Base-by-base conservation (phyloP, 2,888 invertebrate species). In the Meiosimyza decipiens region DNA sequence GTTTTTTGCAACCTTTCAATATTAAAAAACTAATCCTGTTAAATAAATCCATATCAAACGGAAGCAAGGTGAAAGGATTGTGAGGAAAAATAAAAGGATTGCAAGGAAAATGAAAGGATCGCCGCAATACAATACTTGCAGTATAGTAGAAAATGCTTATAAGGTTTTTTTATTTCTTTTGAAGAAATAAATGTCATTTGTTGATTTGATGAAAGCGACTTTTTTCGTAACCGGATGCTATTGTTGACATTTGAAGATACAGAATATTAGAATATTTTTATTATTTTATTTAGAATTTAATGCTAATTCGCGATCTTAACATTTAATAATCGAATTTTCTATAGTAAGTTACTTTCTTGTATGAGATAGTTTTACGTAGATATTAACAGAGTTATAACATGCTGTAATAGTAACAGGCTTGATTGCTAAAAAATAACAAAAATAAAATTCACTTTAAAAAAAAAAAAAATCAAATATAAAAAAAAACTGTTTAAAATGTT, bases 21-120 rank as follows among this genome's bases (percentile, higher is more conserved):
- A 40, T 2, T 40, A 2, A 40, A 6, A 40, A 40, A 40, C 79
- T 80, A 80, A 81, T 82, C 83, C 81, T 80, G 80, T 82, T 80
- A 79, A 77, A 40, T 22, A 63, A 63, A 66, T 59, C 50, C 11
- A 18, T 67, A 60, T 54, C 49, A 71, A 71, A 66, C 74, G 75
- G 74, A 70, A 71, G 74, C 69, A 54, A 54, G 16, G 66, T 72
- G 67, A 66, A 71, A 62, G 70, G 64, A 28, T 60, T 52, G 59
- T 16, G 7, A 7, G 52, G 12, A 4, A 59, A 57, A 47, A 4
- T 55, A 50, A 59, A 59, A 71, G 13, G 49, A 59, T 59, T 13
- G 33, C 22, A 59, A 28, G 59, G 63, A 81, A 82, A 82, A 73
- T 76, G 83, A 82, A 82, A 83, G 83, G 82, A 82, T 82, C 81